These are phyloP conservation scores for Dryomyza anilis DNA, from an alignment of 2,888 invertebrate genomes.

Conservation along the genomic window DNA sequence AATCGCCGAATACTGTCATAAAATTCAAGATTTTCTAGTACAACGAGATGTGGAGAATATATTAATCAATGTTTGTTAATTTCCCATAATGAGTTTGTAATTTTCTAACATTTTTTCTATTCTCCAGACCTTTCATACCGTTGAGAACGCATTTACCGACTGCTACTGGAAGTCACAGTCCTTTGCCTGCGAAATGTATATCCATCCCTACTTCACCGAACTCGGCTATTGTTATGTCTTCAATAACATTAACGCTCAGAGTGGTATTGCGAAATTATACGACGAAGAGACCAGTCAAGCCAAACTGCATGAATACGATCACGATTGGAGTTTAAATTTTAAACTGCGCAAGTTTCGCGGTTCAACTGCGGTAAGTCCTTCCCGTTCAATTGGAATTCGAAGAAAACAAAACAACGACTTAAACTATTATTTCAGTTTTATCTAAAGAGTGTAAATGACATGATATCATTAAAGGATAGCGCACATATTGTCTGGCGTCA, in stretches of 20 bases:
- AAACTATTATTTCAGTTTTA: conserved; percentile 18
- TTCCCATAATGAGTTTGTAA: too few species aligned
- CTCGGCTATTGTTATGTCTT: conserved; percentile 26
- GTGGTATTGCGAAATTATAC: neutral
- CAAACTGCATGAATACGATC: conserved; percentile 19
- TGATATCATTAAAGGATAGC: conserved; percentile 23
- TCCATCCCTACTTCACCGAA: neutral
- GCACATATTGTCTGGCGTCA: conserved; percentile 10
- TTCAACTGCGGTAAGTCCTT: conserved; percentile 11
- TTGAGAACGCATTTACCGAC: conserved; percentile 11
- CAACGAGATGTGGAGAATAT: too few species aligned
- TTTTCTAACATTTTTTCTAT: neutral
- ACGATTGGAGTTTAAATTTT: conserved; percentile 25
- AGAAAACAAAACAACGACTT: neutral
- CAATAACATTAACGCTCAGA: conserved; percentile 22
- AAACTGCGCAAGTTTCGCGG: neutral
- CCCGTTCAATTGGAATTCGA: neutral
- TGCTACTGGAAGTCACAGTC: conserved; percentile 6
- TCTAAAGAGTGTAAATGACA: conserved; percentile 7
- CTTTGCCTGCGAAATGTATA: neutral
- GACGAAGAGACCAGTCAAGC: neutral
- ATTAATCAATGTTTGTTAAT: too few species aligned
- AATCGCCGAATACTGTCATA: too few species aligned
- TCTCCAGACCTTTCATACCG: conserved; percentile 13
- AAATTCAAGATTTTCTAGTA: too few species aligned